These are phyloP conservation scores for Alsophila aescularia DNA, from an alignment of 2,888 invertebrate species.

Conservation along the genomic window DNA sequence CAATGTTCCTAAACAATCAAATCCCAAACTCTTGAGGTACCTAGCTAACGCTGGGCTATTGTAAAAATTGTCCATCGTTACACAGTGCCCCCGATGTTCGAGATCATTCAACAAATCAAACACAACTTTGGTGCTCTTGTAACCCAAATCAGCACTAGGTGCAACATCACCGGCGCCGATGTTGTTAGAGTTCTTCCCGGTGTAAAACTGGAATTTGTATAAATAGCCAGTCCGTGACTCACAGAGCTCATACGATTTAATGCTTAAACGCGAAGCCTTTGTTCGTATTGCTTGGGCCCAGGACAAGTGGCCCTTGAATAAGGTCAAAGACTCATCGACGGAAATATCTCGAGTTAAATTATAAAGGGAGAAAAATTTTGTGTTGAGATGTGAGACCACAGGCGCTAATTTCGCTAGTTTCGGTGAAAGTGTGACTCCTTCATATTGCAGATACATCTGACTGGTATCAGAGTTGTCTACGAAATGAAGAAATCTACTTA, in stretches of 20 bases:
- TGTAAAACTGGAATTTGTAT: slow-evolving; percentile 28
- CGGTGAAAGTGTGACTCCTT: slow-evolving; percentile 14
- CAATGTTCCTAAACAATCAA: slow-evolving; percentile 40
- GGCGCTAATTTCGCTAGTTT: slow-evolving; percentile 26
- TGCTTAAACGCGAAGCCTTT: slow-evolving; percentile 34
- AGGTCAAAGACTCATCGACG: slow-evolving; percentile 40
- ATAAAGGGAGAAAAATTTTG: slow-evolving; percentile 1
- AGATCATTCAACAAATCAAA: neutral
- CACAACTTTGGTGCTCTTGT: slow-evolving; percentile 5
- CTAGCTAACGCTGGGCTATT: slow-evolving; percentile 22
- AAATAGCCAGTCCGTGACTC: slow-evolving; percentile 36
- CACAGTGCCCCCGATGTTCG: slow-evolving; percentile 32
- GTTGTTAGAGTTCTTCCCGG: slow-evolving; percentile 3
- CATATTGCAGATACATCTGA: neutral
- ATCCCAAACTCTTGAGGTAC: slow-evolving; percentile 21
- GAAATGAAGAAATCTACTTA: slow-evolving; percentile 34
- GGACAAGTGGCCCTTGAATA: slow-evolving; percentile 36
- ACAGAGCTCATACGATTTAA: slow-evolving; percentile 40
- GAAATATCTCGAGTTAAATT: slow-evolving; percentile 15
- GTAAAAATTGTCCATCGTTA: slow-evolving; percentile 31
- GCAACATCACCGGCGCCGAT: neutral
- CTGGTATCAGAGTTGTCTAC: neutral
- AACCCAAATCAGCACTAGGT: slow-evolving; percentile 5
- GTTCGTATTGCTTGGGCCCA: slow-evolving; percentile 32
- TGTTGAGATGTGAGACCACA: neutral